A percentile compares a stretch with the other conserved stretches of the same genome.
phyloP scores from a whole-genome alignment of 1,140 invertebrate genomes.

The Arion vulgaris region DNA sequence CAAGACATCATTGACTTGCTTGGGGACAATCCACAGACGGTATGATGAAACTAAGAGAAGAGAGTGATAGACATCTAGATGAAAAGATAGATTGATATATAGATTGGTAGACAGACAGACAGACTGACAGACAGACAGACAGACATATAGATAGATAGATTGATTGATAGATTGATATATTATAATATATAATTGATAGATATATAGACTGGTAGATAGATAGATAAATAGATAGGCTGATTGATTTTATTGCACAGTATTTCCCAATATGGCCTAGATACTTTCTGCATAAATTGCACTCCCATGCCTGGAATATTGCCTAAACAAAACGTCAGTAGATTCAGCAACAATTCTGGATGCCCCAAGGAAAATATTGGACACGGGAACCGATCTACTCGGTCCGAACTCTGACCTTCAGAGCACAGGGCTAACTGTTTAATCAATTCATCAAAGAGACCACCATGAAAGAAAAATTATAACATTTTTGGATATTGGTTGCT shows the following conservation, averaged over 20 bases:
- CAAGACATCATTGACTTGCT: background rate
- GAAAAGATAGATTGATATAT: background rate
- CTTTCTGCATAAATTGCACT: no score
- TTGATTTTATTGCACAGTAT: slow-evolving; percentile 6
- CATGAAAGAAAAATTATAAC: no score
- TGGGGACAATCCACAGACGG: background rate
- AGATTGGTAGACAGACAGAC: background rate
- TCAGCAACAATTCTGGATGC: no score
- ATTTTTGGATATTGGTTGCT: no score
- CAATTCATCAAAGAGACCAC: no score
- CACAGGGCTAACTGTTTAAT: no score
- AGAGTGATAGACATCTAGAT: background rate
- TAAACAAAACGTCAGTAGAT: no score
- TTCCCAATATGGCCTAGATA: background rate
- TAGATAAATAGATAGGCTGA: slow-evolving; percentile 4
- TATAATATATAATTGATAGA: slow-evolving; percentile 13
- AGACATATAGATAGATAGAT: background rate
- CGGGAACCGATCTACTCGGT: no score
- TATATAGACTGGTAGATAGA: slow-evolving; percentile 20
- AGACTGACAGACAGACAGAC: background rate
- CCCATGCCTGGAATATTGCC: no score
- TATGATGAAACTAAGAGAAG: background rate
- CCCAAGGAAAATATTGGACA: no score
- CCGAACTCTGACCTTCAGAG: no score
- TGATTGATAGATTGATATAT: slow-evolving; percentile 8